These are phyloP conservation scores for Scolopax rusticola DNA, from an alignment of 2,797 vertebrate species.

Conservation along the genomic window DNA sequence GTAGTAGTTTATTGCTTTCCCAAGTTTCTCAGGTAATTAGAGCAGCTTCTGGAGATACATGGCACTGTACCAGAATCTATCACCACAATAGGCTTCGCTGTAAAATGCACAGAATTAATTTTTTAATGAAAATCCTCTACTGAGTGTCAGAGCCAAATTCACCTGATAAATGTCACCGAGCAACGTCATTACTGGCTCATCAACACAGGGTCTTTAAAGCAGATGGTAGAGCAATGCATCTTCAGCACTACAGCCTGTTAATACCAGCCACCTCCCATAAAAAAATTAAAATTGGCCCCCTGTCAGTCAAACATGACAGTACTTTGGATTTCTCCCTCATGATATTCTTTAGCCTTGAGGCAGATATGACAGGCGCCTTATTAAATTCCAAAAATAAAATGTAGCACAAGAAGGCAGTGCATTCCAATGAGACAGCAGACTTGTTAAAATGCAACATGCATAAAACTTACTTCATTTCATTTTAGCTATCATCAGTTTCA, in stretches of 20 bases:
- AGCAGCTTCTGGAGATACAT: constrained; percentile 69
- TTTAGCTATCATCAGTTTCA: constrained; percentile 74
- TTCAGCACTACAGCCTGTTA: constrained; percentile 72
- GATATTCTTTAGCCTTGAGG: constrained; percentile 86
- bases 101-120: constrained; percentile 78
- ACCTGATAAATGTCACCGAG: constrained; percentile 80
- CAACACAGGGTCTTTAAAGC: constrained; percentile 73
- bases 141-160: constrained; percentile 68
- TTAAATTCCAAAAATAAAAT: constrained; percentile 88
- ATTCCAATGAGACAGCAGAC: constrained; percentile 84
- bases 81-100: constrained; percentile 72
- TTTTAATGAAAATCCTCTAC: constrained; percentile 79
- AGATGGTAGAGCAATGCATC: constrained; percentile 75
- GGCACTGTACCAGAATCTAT: constrained; percentile 78
- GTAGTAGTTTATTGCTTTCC: constrained; percentile 78
- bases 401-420: constrained; percentile 79
- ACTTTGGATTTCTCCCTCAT: constrained; percentile 83
- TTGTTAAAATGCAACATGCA: constrained; percentile 84
- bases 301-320: constrained; percentile 87
- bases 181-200: constrained; percentile 80
- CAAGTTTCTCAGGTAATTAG: constrained; percentile 81
- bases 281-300: constrained; percentile 83
- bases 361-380: constrained; percentile 87
- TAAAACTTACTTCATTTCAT: constrained; percentile 76
- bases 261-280: constrained; percentile 80